A percentile compares a stretch with the other conserved stretches of the same genome.
Conservation (phyloP, 2,888 invertebrate genomes). For the Nomada fucata region DNA sequence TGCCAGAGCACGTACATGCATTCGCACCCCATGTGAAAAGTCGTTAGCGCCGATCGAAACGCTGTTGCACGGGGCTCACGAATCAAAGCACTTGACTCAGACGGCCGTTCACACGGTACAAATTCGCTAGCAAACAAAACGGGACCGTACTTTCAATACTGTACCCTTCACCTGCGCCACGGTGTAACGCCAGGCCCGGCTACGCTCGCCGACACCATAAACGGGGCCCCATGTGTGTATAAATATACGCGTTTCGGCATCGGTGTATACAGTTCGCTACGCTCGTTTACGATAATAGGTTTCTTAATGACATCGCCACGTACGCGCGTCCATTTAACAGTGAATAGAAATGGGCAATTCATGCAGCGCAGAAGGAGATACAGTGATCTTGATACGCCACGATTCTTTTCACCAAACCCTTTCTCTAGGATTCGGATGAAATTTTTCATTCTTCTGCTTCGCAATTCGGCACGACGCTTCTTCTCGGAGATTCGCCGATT, state of each 20-base stretch:
- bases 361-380: neutral
- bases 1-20: conserved; percentile 3
- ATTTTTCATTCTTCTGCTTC: no score
- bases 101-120: conserved; percentile 72
- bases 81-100: conserved; percentile 44
- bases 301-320: neutral
- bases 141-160: conserved; percentile 78
- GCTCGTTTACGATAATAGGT: neutral
- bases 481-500: no score
- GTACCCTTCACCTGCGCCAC: conserved; percentile 79
- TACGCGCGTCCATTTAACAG: neutral
- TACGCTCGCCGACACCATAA: conserved; percentile 47
- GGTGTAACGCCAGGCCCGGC: conserved; percentile 29
- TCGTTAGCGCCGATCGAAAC: conserved; percentile 37
- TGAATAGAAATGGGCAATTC: conserved; percentile 4
- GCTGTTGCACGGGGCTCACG: conserved; percentile 20
- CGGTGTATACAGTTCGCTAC: conserved; percentile 3
- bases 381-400: neutral
- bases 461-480: no score
- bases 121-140: conserved; percentile 76
- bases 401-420: no score
- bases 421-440: no score
- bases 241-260: neutral
- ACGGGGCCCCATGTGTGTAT: conserved; percentile 18
- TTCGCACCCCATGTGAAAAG: conserved; percentile 50